Percentiles rank a stretch among this genome's conserved stretches.
Conservation (phyloP, 2,888 invertebrate species). For the Andricus curvator region DNA sequence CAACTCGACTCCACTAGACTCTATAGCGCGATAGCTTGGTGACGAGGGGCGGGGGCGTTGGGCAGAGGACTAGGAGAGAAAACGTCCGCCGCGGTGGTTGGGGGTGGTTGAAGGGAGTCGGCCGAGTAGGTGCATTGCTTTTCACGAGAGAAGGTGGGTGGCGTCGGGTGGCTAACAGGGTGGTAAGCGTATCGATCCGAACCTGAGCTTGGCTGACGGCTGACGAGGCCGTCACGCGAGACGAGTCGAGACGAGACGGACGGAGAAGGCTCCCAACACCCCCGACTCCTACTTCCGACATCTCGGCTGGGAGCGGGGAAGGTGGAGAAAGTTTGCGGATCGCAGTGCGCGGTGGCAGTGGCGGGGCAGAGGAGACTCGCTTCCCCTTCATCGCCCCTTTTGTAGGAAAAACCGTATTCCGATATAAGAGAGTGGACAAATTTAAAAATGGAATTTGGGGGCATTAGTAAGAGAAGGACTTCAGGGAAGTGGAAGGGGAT, state of each 20-base stretch:
- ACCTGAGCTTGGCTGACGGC: constrained; percentile 76
- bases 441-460: constrained; percentile 12
- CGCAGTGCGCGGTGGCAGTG: constrained; percentile 42
- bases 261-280: constrained; percentile 65
- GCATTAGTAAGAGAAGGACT: neutral
- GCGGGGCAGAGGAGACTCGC: neutral
- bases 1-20: constrained; percentile 62
- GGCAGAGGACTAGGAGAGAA: constrained; percentile 44
- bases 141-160: constrained; percentile 65
- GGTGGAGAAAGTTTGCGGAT: constrained; percentile 42
- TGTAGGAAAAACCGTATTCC: constrained; percentile 25
- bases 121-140: constrained; percentile 75
- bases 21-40: constrained; percentile 46
- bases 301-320: constrained; percentile 47
- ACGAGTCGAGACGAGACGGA: constrained; percentile 76
- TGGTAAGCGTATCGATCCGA: constrained; percentile 77
- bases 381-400: constrained; percentile 1
- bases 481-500: neutral
- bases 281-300: constrained; percentile 54
- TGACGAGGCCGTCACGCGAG: constrained; percentile 79
- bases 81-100: constrained; percentile 41
- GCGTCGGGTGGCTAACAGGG: constrained; percentile 60
- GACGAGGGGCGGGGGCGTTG: constrained; percentile 41
- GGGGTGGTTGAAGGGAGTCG: constrained; percentile 59
- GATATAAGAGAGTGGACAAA: constrained; percentile 9